phyloP scores from a whole-genome alignment of 2,797 vertebrate species.

The Acrocephalus scirpaceus region DNA sequence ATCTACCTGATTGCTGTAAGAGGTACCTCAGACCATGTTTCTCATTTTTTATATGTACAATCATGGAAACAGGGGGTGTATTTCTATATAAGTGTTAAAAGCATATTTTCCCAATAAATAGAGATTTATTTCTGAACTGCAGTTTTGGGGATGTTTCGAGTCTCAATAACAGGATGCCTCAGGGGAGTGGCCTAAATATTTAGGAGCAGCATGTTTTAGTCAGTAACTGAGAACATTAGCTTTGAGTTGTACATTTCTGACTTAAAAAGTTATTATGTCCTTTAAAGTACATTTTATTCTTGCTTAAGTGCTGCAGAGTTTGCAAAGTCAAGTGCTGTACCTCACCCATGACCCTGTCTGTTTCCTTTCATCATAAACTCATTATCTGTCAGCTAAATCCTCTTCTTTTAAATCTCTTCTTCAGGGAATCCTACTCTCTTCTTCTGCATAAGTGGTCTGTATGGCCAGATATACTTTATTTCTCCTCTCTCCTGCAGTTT shows the following conservation, averaged over 20 bases:
- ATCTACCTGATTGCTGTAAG: not conserved
- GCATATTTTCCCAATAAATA: not conserved
- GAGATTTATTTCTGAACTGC: not conserved
- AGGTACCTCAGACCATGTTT: not conserved
- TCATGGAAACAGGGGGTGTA: not conserved
- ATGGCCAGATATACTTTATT: not conserved
- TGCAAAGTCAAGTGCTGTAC: not conserved
- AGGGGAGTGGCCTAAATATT: not conserved
- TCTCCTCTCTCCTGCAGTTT: not conserved
- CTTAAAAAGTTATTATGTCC: not conserved
- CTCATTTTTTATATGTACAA: not conserved
- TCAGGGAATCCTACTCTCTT: not conserved
- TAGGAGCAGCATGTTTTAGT: not conserved
- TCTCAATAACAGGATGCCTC: not conserved
- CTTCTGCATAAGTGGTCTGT: not conserved
- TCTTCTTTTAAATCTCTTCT: not conserved
- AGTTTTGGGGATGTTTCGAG: not conserved
- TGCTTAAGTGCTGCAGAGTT: not conserved
- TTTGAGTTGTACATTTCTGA: not conserved
- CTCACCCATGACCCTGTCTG: not conserved
- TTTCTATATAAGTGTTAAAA: not conserved
- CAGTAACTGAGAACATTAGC: not conserved
- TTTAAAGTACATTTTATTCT: not conserved
- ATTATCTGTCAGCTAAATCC: not conserved
- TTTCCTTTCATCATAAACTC: not conserved